Evolutionary conservation across 2,113 vertebrate species (phyloP), one percentile per base, ranked within the genome.

Genomic region (Neotragus pygmaeus): DNA sequence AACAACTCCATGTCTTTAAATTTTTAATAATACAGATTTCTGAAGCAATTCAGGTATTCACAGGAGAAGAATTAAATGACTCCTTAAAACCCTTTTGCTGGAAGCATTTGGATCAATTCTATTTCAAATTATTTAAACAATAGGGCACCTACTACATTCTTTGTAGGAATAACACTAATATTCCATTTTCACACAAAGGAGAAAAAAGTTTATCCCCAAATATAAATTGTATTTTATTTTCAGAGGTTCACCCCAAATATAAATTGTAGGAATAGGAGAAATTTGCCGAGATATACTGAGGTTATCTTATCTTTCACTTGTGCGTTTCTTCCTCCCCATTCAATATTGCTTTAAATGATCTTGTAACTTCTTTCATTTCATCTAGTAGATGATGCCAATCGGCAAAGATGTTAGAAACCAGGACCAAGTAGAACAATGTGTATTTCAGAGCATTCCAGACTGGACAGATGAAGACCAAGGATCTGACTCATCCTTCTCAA

Each of bases 71-170:
- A 73, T 49, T 92, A 73, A 98, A 90, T 77, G 39, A 17, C 49
- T 95, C 19, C 19, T 91, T 33, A 86, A 93, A 85, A 83, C 78
- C 49, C 62, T 39, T 93, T 90, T 92, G 10, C 30, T 90, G 90
- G 25, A 88, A 95, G 51, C 15, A 91, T 66, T 91, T 95, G 47
- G 86, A 90, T 84, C 39, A 43, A 85, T 92, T 87, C 55, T 36
- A 83, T 33, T 88, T 51, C 33, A 88, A 84, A 77, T 91, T 83
- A 95, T 83, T 84, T 95, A 53, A 96, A 89, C 70, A 88, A 91
- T 2, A 83, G 13, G 81, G 23, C 16, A n/a, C 33, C 49, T 73
- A 80, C n/a, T 88, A 75, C 85, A 83, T 94, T 95, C 66, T 87
- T 90, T 36, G 16, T 88, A 55, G 14, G 82, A 95, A 96, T 78